phyloP scores from a whole-genome alignment of 2,888 invertebrate genomes.

The Melikaiella ostensackeni region DNA sequence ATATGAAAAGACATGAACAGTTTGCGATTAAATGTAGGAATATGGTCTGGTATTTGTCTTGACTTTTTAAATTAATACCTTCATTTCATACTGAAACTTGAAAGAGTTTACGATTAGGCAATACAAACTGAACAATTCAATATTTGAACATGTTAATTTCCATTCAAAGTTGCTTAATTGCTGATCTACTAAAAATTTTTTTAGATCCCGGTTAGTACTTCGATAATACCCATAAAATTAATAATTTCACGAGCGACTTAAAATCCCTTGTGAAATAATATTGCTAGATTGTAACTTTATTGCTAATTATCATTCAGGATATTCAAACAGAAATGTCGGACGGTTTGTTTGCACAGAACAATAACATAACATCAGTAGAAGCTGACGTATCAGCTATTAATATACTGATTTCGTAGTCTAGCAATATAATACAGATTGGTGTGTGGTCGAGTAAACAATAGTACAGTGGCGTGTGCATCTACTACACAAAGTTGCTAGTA shows the following conservation, averaged over 20 bases:
- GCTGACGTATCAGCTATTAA: constrained; percentile 60
- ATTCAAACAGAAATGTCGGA: not conserved
- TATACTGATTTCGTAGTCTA: constrained; percentile 65
- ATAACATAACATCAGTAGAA: constrained; percentile 41
- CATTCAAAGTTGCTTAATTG: too few relatives aligned
- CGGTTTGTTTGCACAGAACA: not conserved
- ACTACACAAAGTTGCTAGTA: not conserved
- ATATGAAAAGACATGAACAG: too few relatives aligned
- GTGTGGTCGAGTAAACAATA: constrained; percentile 7
- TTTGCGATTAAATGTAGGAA: too few relatives aligned
- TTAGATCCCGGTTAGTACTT: too few relatives aligned
- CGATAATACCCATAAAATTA: too few relatives aligned
- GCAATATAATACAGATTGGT: not conserved
- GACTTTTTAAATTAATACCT: too few relatives aligned
- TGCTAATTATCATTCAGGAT: not conserved
- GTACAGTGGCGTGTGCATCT: not conserved
- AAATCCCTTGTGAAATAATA: not conserved
- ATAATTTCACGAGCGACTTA: not conserved
- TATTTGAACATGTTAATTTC: too few relatives aligned
- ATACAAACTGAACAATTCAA: too few relatives aligned
- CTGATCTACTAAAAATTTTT: too few relatives aligned
- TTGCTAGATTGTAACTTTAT: not conserved
- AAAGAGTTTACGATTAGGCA: too few relatives aligned
- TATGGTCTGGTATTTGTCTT: too few relatives aligned
- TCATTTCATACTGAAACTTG: too few relatives aligned